Evolutionary conservation across 2,113 vertebrate genomes (phyloP).

Genomic region (Caretta caretta): DNA sequence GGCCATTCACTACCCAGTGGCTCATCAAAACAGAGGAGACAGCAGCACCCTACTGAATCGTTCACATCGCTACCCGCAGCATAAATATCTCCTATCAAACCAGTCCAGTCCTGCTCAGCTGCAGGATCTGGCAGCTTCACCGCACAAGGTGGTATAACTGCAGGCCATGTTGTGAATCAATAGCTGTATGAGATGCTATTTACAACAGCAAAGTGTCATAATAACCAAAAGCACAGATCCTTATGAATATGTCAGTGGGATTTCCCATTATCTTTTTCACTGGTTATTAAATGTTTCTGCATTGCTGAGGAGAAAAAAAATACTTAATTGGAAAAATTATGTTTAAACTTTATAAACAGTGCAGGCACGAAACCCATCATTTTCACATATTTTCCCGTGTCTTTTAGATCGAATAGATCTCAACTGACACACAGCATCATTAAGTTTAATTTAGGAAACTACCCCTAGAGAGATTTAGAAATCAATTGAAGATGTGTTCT

Average conservation of each 20-base stretch:
- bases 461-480: constrained; percentile 61
- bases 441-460: constrained; percentile 75
- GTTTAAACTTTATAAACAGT: constrained; percentile 52
- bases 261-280: constrained; percentile 38
- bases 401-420: constrained; percentile 55
- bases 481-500: constrained; percentile 62
- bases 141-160: not conserved
- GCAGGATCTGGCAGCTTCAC: not conserved
- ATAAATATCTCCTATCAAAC: not conserved
- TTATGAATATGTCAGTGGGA: constrained; percentile 59
- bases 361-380: constrained; percentile 24
- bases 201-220: constrained; percentile 24
- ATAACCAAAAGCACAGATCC: constrained; percentile 59
- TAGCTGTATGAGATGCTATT: constrained; percentile 44
- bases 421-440: constrained; percentile 56
- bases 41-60: not conserved
- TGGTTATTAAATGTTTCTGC: constrained; percentile 14
- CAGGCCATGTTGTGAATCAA: not conserved
- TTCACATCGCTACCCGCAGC: not conserved
- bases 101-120: not conserved
- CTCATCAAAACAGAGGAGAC: fast-evolving
- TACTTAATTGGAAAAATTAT: constrained; percentile 50
- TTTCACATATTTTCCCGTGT: constrained; percentile 54
- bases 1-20: not conserved
- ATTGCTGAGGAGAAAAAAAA: constrained; percentile 4